Evolutionary conservation across 2,888 invertebrate species (phyloP).

Genomic region (Stenurella melanura): DNA sequence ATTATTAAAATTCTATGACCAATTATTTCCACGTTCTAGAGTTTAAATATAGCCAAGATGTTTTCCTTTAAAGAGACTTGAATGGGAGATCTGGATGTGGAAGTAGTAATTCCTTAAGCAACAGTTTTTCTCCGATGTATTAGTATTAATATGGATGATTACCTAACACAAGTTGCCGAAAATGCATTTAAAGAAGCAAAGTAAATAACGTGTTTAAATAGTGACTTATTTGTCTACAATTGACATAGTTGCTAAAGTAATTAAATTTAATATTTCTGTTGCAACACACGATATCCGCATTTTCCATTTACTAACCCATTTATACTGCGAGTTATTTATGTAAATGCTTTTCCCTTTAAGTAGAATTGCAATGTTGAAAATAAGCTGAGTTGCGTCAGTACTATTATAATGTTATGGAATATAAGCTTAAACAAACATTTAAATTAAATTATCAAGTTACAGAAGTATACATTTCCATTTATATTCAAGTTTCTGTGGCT

Average conservation of each 20-base stretch:
- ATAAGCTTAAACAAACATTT: slow-evolving; percentile 57
- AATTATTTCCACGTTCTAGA: too few species aligned
- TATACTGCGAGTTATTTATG: slow-evolving; percentile 20
- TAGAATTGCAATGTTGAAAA: slow-evolving; percentile 41
- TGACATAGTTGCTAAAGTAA: not conserved
- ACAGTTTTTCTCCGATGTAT: too few species aligned
- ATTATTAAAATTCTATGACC: too few species aligned
- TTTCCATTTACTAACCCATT: slow-evolving; percentile 30
- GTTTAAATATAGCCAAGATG: too few species aligned
- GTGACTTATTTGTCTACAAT: not conserved
- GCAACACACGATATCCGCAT: not conserved
- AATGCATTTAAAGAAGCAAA: too few species aligned
- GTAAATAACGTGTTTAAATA: too few species aligned
- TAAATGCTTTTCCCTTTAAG: slow-evolving; percentile 25
- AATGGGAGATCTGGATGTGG: too few species aligned
- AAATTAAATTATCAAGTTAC: slow-evolving; percentile 59
- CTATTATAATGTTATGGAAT: slow-evolving; percentile 52
- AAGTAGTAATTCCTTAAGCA: too few species aligned
- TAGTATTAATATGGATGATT: too few species aligned
- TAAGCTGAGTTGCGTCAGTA: slow-evolving; percentile 45
- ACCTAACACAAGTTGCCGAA: too few species aligned
- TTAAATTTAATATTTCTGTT: not conserved
- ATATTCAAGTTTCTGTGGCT: slow-evolving; percentile 55
- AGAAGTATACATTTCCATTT: slow-evolving; percentile 57
- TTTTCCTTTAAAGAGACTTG: too few species aligned